Base-by-base conservation (phyloP, 2,797 vertebrate genomes). In the Lophotriccus pileatus region DNA sequence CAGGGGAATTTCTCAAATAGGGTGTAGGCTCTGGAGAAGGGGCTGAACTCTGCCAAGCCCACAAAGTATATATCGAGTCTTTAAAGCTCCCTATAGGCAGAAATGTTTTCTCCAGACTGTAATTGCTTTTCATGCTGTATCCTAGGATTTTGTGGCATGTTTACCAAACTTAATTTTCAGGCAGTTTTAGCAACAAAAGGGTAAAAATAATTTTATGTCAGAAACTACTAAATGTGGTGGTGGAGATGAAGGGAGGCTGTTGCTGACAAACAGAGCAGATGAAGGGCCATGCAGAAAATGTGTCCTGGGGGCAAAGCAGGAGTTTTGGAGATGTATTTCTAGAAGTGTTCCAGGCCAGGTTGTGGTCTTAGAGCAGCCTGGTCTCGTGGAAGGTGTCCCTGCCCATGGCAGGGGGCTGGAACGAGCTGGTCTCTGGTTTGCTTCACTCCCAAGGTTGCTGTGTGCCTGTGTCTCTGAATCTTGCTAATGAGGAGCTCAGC, bases 101-200 rank as follows among this genome's bases (percentile, higher is more conserved):
- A 21, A 43, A 32, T 1, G 25, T 89, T 85, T 75, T 47, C 69
- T 95, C 37, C 39, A 44, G 30, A 43, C 18, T 21, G 22, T 77
- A 47, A 63, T 56, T 22, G 7, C 34, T 22, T 89, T 72, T 75
- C 10, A 1, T 59, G 39, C 47, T 50, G 1, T 4, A 17, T 36
- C 55, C 24, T 76, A 43, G 50, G 50, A 66, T 87, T 92, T 79
- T 0, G 7, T 43, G 62, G 62, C 62, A 14, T 21, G 1, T 78
- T 74, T 80, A 67, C 41, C 32, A 69, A 43, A 56, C 59, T 78
- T 88, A 46, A 19, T 87, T 92, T 72, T 66, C 55, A 56, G 30
- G 13, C 34, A 21, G 11, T 53, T 80, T 64, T 58, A 67, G 41
- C 69, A 52, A 22, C 13, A 25, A 53, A 84, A 68, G 2, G 20